Evolutionary conservation across 2,888 invertebrate species (phyloP), one percentile per base, ranked within the genome.

Genomic region (Frankliniella fusca): DNA sequence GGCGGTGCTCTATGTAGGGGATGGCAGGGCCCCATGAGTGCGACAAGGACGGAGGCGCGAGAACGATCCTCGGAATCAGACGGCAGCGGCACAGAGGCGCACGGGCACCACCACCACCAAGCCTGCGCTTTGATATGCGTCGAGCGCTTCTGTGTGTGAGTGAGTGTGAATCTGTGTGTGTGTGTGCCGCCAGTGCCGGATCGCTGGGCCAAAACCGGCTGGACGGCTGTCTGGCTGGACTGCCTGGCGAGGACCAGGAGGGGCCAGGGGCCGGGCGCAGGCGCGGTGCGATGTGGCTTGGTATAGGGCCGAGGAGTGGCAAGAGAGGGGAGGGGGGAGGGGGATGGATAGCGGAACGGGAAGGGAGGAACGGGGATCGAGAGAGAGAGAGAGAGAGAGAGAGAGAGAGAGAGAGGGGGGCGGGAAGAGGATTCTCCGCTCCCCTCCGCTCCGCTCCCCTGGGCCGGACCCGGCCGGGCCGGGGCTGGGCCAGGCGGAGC

Each of bases 121-220:
- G 61, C 61, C 61, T n/a, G 61, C 61, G 61, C 38, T 38, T 38
- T 38, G 38, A 38, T 54, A 18, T 54, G 70, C 23, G 70, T 11
- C n/a, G 65, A n/a, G 65, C n/a, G 70, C 10, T 20, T 23, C n/a
- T 70, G 70, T 23, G 70, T 23, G 70, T 70, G 70, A 23, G 70
- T 70, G 70, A n/a, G 65, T n/a, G 65, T 65, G 70, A 23, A 27
- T 70, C 23, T 76, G 70, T 76, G 70, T 9, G 70, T 76, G 70
- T 76, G 70, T 76, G 70, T 76, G 70, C 23, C 23, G 70, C 27
- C 70, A 76, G 70, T 76, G 70, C 70, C 70, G 70, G 70, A 76
- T 76, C 27, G 70, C 27, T 27, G 23, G 27, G 70, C 70, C 70
- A 76, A 76, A 76, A 76, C 70, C 70, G 70, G 70, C 70, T 76